These are phyloP conservation scores for Crenichthys baileyi DNA, from an alignment of 2,797 vertebrate genomes.

Conservation along the genomic window DNA sequence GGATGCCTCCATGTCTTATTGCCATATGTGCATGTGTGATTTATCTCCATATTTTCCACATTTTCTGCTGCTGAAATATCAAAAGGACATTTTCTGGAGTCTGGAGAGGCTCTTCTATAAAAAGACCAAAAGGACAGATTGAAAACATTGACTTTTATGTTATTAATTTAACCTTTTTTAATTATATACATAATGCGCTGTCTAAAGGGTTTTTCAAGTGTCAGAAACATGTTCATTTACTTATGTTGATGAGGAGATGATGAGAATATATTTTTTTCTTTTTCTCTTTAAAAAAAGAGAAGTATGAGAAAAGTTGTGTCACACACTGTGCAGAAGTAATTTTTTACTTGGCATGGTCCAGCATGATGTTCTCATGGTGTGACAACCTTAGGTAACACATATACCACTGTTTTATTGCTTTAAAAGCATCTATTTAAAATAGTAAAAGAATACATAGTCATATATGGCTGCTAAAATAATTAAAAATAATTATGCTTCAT, in stretches of 20 bases:
- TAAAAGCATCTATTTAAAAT: not conserved
- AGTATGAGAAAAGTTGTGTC: not conserved
- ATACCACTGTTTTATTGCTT: not conserved
- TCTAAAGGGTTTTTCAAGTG: no score
- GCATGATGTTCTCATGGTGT: not conserved
- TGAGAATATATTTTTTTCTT: slow-evolving; percentile 8
- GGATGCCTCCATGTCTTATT: slow-evolving; percentile 28
- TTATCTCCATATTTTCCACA: slow-evolving; percentile 45
- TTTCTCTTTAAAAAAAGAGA: no score
- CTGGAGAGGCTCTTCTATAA: slow-evolving; percentile 43
- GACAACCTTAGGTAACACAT: not conserved
- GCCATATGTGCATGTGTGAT: slow-evolving; percentile 39
- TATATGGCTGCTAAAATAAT: not conserved
- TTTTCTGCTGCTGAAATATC: slow-evolving; percentile 49
- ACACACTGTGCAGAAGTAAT: not conserved
- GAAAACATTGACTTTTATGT: slow-evolving; percentile 39
- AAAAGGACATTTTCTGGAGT: slow-evolving; percentile 34
- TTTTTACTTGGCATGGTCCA: not conserved
- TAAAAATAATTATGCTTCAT: not conserved
- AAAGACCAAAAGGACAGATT: slow-evolving; percentile 35
- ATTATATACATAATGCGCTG: slow-evolving; percentile 8
- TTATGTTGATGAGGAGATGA: slow-evolving; percentile 36
- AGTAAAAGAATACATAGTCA: not conserved
- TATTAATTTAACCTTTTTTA: slow-evolving; percentile 46
- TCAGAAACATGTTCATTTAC: slow-evolving; percentile 14